A percentile compares a stretch with the other conserved stretches of the same genome.
Evolutionary conservation across 2,113 vertebrate species (phyloP).

Genomic region (Rhea pennata): DNA sequence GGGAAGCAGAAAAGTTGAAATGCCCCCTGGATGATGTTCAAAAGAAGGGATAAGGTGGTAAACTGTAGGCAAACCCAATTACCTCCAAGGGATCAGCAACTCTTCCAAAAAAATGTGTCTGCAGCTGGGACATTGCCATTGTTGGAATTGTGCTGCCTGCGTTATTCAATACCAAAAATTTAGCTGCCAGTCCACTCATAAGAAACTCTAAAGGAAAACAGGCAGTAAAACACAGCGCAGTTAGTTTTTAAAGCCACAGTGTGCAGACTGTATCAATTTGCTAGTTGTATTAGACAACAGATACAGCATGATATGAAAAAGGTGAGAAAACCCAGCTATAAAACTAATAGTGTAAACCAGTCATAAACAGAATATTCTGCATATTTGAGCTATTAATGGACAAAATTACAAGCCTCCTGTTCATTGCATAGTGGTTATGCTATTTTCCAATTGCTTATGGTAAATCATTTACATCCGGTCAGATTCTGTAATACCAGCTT

Average conservation of each 20-base stretch:
- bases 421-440: background rate
- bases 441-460: conserved; percentile 17
- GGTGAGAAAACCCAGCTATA: conserved; percentile 27
- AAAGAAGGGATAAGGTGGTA: background rate
- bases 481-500: background rate
- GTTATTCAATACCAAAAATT: conserved; percentile 58
- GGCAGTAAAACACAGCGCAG: background rate
- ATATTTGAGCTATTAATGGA: conserved; percentile 21
- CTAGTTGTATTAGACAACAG: background rate
- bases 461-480: background rate
- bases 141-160: conserved; percentile 33
- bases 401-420: conserved; percentile 26
- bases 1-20: background rate
- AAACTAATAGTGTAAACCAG: conserved; percentile 30
- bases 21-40: background rate
- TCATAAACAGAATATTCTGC: conserved; percentile 15
- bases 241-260: conserved; percentile 32
- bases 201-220: conserved; percentile 36
- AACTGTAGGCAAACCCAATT: background rate
- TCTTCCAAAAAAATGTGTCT: conserved; percentile 53
- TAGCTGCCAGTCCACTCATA: conserved; percentile 51
- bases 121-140: background rate
- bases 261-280: conserved; percentile 7
- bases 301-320: background rate
- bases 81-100: conserved; percentile 58